Conservation (phyloP, 2,888 invertebrate species). For the Yponomeuta evonymella region DNA sequence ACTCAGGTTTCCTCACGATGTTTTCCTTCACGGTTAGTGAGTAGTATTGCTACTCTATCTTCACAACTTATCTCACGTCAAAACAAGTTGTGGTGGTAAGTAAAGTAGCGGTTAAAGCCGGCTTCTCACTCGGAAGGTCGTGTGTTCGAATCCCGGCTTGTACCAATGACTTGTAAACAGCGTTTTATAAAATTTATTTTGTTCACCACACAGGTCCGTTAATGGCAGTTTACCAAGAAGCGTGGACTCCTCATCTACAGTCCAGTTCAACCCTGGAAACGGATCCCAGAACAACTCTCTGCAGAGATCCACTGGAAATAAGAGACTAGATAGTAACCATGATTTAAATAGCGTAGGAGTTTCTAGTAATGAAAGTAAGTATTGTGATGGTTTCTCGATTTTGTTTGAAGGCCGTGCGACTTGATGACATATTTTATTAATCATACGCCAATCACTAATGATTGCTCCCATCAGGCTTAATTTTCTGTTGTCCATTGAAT, state of each 20-base stretch:
- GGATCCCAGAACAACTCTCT: slow-evolving; percentile 65
- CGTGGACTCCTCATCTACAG: slow-evolving; percentile 57
- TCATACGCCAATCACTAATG: too few species aligned
- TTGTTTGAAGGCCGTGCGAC: too few species aligned
- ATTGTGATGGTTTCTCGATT: background rate
- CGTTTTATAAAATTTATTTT: background rate
- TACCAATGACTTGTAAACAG: too few species aligned
- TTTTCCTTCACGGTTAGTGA: too few species aligned
- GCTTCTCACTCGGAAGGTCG: too few species aligned
- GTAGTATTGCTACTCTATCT: background rate
- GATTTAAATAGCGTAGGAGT: slow-evolving; percentile 60
- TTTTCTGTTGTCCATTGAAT: too few species aligned
- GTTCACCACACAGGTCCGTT: slow-evolving; percentile 43
- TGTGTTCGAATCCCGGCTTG: too few species aligned
- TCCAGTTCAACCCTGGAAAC: slow-evolving; percentile 53
- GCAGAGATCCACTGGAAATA: slow-evolving; percentile 42
- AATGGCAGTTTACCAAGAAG: slow-evolving; percentile 67
- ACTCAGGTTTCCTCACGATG: too few species aligned
- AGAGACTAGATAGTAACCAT: slow-evolving; percentile 58
- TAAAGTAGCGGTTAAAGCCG: too few species aligned
- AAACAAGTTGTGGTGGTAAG: too few species aligned
- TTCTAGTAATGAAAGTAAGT: slow-evolving; percentile 53
- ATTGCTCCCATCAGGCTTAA: too few species aligned
- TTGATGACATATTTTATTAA: too few species aligned
- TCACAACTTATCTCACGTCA: background rate